Evolutionary conservation across 2,113 vertebrate species (phyloP).

Genomic region (Sinocyclocheilus anshuiensis): DNA sequence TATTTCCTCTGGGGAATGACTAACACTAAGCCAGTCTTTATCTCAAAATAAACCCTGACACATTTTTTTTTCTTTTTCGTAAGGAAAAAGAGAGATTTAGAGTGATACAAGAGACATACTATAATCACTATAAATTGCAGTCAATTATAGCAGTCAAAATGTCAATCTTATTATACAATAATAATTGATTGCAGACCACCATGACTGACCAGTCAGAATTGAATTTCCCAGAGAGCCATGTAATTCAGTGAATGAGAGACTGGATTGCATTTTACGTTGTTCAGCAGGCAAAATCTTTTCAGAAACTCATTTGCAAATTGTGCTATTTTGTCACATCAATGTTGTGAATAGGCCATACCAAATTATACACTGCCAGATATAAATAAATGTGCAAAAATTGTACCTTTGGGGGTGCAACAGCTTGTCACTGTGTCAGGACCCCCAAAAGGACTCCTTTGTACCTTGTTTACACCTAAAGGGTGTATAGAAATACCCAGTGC

Average conservation of each 20-base stretch:
- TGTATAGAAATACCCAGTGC: too few relatives aligned
- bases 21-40: neutral
- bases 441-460: too few relatives aligned
- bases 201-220: neutral
- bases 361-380: neutral
- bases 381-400: too few relatives aligned
- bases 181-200: too few relatives aligned
- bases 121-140: neutral
- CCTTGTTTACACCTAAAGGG: too few relatives aligned
- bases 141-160: neutral
- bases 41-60: neutral
- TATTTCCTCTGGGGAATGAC: too few relatives aligned
- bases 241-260: neutral
- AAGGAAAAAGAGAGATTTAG: too few relatives aligned
- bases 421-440: too few relatives aligned
- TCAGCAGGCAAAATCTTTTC: neutral
- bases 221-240: neutral
- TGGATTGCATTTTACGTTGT: neutral
- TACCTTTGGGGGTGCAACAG: too few relatives aligned
- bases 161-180: neutral
- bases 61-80: too few relatives aligned
- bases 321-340: neutral
- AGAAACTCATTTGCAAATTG: neutral
- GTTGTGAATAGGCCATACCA: neutral
- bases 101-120: too few relatives aligned